A percentile compares a stretch with the other conserved stretches of the same genome.
Evolutionary conservation across 2,888 invertebrate genomes (phyloP).

Genomic region (Brachypalpus laphriformis): DNA sequence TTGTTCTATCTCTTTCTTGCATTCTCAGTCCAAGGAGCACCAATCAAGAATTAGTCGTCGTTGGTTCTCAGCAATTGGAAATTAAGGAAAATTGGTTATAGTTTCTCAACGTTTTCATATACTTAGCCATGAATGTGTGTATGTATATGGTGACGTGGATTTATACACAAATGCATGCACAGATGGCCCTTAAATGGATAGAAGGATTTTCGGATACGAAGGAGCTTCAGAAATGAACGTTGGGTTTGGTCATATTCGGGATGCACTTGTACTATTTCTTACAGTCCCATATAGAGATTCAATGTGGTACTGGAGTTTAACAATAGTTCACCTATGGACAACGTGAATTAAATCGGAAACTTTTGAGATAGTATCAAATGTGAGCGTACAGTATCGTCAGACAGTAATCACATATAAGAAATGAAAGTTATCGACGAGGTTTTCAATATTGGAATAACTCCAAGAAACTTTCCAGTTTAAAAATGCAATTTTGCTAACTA

Average conservation of each 20-base stretch:
- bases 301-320: conserved; percentile 7
- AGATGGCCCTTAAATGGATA: conserved; percentile 3
- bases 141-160: not conserved
- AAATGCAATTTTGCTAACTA: too few species aligned
- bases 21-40: conserved; percentile 66
- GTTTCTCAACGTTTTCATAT: conserved; percentile 41
- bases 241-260: conserved; percentile 28
- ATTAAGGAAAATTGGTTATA: conserved; percentile 69
- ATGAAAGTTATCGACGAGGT: too few species aligned
- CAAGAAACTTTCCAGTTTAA: too few species aligned
- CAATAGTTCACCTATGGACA: conserved; percentile 1
- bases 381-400: not conserved
- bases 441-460: too few species aligned
- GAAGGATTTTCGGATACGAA: conserved; percentile 2
- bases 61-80: conserved; percentile 66
- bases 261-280: conserved; percentile 36
- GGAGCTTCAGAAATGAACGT: conserved; percentile 1
- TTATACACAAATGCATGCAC: conserved; percentile 4
- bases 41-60: conserved; percentile 72
- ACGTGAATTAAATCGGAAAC: not conserved
- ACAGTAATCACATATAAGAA: not conserved
- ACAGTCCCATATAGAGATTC: not conserved
- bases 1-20: conserved; percentile 47
- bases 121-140: not conserved
- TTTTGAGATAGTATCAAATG: not conserved